A percentile compares a stretch with the other conserved stretches of the same genome.
phyloP scores from a whole-genome alignment of 1,140 invertebrate species.

The Scaptomyza pallida region DNA sequence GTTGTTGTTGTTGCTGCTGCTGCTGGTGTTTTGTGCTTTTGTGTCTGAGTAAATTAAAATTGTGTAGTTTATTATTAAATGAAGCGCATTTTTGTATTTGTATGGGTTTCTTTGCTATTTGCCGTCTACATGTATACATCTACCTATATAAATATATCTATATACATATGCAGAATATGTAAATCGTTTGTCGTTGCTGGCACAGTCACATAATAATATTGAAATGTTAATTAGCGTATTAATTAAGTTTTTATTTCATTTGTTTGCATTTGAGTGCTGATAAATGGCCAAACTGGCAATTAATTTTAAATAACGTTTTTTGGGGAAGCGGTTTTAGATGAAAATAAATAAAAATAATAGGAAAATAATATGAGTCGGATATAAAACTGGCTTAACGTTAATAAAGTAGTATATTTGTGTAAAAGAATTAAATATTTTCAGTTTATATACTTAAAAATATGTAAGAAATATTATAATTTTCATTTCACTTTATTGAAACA shows the following conservation, averaged over 20 bases:
- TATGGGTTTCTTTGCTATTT: conserved; percentile 47
- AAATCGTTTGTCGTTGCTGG: conserved; percentile 50
- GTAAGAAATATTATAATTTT: too few species aligned
- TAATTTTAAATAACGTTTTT: conserved; percentile 13
- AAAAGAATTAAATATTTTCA: too few species aligned
- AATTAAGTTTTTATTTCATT: conserved; percentile 67
- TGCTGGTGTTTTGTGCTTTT: conserved; percentile 28
- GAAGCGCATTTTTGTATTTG: conserved; percentile 81
- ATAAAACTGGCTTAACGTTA: too few species aligned
- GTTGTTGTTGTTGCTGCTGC: conserved; percentile 23
- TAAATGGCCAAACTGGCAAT: conserved; percentile 20
- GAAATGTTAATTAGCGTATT: conserved; percentile 78
- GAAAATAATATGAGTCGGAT: too few species aligned
- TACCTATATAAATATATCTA: conserved; percentile 51
- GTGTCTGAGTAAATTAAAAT: conserved; percentile 82
- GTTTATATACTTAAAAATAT: too few species aligned
- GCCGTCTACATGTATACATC: conserved; percentile 21
- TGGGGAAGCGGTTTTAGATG: too few species aligned
- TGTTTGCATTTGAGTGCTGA: conserved; percentile 24
- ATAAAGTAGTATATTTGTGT: too few species aligned
- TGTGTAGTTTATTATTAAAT: conserved; percentile 84
- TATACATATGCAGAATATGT: conserved; percentile 23
- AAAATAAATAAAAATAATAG: too few species aligned
- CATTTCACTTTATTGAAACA: too few species aligned
- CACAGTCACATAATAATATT: conserved; percentile 72